Base-by-base conservation (phyloP, 2,888 invertebrate genomes). In the Sinohyriopsis cumingii region DNA sequence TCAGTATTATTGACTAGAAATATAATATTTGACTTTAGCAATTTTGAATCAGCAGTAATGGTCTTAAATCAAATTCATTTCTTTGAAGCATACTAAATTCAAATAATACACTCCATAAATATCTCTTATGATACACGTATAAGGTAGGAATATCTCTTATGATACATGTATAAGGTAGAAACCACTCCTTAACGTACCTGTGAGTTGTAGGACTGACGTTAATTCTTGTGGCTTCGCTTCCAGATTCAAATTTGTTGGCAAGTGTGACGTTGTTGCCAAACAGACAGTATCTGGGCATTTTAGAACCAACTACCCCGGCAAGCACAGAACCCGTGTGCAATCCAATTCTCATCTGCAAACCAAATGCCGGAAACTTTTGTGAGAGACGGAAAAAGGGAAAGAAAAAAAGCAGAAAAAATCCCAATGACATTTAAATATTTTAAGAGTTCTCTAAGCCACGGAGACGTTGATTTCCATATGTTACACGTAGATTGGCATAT, bases 201-300 rank as follows among this genome's bases (percentile, higher is more conserved):
- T 95, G 94, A 61, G 97, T 97, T 18, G 96, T 96, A 4, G 97
- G 97, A 87, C 97, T 97, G 88, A 97, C 93, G 91, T 98, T 97
- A 88, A 97, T 95, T 90, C 93, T 94, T 82, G 96, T 92, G 0
- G 97, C 96, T 87, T 96, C 96, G 75, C 97, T 97, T 59, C 95
- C 94, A 0, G 97, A 97, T 90, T 98, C 98, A 86, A 98, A 97
- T 91, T 96, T 97, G 91, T 98, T 98, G 64, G 97, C 97, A 69
- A 97, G 93, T 2, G 97, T 97, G 22, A 97, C 97, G 88, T 97
- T 96, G 90, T 97, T 96, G 0, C 98, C 97, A 86, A 98, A 97
- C 73, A 98, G 93, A 89, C 97, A 98, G 87, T 97, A 98, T 81
- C 97, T 93, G 33, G 96, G 93, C 96, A 96, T 96, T 83, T 95